These are phyloP conservation scores for Rhinichthys klamathensis DNA, from an alignment of 2,113 vertebrate genomes.

Conservation along the genomic window DNA sequence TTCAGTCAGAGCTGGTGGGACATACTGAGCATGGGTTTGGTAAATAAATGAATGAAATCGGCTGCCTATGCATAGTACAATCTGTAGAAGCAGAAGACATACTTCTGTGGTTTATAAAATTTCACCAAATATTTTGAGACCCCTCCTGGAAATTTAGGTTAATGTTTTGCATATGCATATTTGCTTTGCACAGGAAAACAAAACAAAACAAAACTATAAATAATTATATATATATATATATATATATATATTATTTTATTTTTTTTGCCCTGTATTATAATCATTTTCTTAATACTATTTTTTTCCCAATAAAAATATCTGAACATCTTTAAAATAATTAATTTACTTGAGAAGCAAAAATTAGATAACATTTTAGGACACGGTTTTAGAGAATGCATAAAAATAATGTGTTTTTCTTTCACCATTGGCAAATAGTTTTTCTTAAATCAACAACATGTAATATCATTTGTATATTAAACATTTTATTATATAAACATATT, in stretches of 20 bases:
- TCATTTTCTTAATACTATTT: too few species aligned
- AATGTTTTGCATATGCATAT: too few species aligned
- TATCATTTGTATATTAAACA: background rate
- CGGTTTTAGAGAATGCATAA: background rate
- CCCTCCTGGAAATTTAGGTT: too few species aligned
- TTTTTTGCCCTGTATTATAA: too few species aligned
- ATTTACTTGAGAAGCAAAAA: background rate
- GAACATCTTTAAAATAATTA: background rate
- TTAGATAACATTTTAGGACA: background rate
- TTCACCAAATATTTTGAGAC: too few species aligned
- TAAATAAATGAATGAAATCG: slow-evolving; percentile 27
- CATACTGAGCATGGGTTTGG: slow-evolving; percentile 23
- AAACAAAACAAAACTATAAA: too few species aligned
- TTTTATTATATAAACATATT: background rate
- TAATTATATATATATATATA: too few species aligned
- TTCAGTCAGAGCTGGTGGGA: slow-evolving; percentile 27
- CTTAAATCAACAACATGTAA: background rate
- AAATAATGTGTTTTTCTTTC: background rate
- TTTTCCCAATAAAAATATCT: background rate
- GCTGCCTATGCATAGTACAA: slow-evolving; percentile 33
- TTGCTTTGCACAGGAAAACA: too few species aligned
- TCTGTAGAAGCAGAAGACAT: background rate
- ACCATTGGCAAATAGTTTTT: background rate
- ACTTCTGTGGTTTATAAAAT: background rate
- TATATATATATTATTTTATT: too few species aligned